A percentile compares a stretch with the other conserved stretches of the same genome.
Conservation (phyloP, 2,888 invertebrate species). For the Drosophila rellima region DNA sequence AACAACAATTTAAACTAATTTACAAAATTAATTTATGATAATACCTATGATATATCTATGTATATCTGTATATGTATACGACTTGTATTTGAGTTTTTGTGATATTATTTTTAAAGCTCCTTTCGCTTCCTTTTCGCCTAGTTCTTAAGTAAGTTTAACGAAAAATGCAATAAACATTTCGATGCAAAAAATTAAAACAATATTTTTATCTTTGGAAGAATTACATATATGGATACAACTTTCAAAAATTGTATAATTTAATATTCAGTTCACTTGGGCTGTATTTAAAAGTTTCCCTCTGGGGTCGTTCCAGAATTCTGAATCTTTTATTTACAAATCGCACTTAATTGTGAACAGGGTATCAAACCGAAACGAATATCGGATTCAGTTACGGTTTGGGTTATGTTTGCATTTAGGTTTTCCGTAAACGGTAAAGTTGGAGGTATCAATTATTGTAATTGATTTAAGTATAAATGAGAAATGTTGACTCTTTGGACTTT, state of each 20-base stretch:
- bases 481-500: too few relatives aligned
- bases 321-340: conserved; percentile 23
- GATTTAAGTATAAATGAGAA: too few relatives aligned
- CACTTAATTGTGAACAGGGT: conserved; percentile 51
- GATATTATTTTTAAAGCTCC: conserved; percentile 75
- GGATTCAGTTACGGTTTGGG: too few relatives aligned
- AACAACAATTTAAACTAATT: conserved; percentile 36
- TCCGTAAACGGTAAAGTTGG: too few relatives aligned
- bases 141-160: conserved; percentile 34
- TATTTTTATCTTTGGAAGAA: too few relatives aligned
- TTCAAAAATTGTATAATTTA: too few relatives aligned
- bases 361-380: too few relatives aligned
- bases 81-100: conserved; percentile 80
- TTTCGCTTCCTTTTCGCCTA: conserved; percentile 67
- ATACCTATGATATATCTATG: conserved; percentile 25
- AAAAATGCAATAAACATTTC: conserved; percentile 39
- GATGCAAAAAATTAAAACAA: conserved; percentile 15
- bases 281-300: not conserved
- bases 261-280: too few relatives aligned
- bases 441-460: too few relatives aligned
- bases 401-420: too few relatives aligned
- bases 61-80: conserved; percentile 62
- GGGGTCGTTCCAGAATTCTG: not conserved
- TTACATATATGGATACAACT: too few relatives aligned
- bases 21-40: conserved; percentile 32